Conservation (phyloP, 2,797 vertebrate species). For the Oreortyx pictus region DNA sequence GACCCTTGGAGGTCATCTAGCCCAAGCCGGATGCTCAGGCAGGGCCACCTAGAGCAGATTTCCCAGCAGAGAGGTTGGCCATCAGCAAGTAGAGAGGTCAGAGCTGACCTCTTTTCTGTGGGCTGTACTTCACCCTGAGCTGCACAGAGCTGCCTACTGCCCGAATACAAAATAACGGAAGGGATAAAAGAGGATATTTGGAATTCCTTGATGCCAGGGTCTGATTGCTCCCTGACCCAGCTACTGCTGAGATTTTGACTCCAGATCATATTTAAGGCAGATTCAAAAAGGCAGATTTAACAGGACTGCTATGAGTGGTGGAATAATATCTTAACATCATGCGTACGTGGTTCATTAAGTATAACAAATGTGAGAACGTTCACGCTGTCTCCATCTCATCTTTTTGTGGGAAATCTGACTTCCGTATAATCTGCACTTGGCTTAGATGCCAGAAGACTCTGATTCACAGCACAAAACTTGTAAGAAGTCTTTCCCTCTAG, state of each 20-base stretch:
- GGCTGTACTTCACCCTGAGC: accelerated
- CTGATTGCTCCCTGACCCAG: not conserved
- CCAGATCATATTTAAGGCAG: not conserved
- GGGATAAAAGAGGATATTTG: not conserved
- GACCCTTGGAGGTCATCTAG: not conserved
- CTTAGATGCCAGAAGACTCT: not conserved
- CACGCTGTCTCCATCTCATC: not conserved
- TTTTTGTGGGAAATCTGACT: not conserved
- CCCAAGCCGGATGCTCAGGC: not conserved
- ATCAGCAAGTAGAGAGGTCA: not conserved
- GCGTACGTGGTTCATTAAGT: not conserved
- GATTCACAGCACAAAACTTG: not conserved
- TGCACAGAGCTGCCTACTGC: not conserved
- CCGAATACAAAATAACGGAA: not conserved
- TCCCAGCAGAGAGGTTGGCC: not conserved
- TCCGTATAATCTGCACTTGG: not conserved
- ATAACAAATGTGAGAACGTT: not conserved
- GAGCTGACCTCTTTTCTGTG: not conserved
- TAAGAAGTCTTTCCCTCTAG: not conserved
- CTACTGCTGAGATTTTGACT: not conserved
- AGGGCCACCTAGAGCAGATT: not conserved
- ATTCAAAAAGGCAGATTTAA: not conserved
- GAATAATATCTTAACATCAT: not conserved
- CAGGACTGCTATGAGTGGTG: not conserved
- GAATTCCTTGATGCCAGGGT: not conserved